Base-by-base conservation (phyloP, 2,113 vertebrate genomes). In the Percina caprodes region DNA sequence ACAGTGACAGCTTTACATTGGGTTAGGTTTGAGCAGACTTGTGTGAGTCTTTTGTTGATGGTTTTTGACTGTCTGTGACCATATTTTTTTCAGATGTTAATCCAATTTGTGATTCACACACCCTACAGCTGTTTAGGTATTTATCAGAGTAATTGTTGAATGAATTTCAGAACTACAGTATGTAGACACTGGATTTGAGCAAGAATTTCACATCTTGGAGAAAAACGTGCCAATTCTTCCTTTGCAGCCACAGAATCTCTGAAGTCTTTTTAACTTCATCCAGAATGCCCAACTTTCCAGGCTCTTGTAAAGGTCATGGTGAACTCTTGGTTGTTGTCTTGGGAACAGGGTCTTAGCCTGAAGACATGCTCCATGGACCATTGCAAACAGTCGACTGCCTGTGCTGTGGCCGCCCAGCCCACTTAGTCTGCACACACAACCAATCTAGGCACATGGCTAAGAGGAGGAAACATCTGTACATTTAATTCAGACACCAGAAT, bases 261-360 rank as follows among this genome's bases (percentile, higher is more conserved):
- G 2, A 79, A 69, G 58, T 2, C 2, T 8, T 19, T 35, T 33
- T 10, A 0, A 68, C 80, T 62, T 54, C 39, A 35, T 73, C 16
- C 80, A 35, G 12, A 58, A 19, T 68, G 12, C 6, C 24, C 1
- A 42, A 68, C 35, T 65, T 66, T 65, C 60, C 69, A 69, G 26
- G 11, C 70, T 24, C 30, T 35, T 52, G 10, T 65, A 62, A 84
- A 73, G 68, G 74, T 83, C 69, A 61, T 16, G 52, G 48, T 65
- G 49, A 72, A 80, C 52, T 69, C 10, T 52, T 1, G 1, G 56
- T 75, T 69, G 72, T 79, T 1, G 54, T 77, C 74, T 78, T 74
- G 83, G 72, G 54, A 90, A 74, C 65, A 49, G 48, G 74, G 54
- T 82, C 74, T 74, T 80, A 77, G 85, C 83, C 71, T 66, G 55